Evolutionary conservation across 2,888 invertebrate genomes (phyloP), one percentile per base, ranked within the genome.

Genomic region (Acholoe squamosa): DNA sequence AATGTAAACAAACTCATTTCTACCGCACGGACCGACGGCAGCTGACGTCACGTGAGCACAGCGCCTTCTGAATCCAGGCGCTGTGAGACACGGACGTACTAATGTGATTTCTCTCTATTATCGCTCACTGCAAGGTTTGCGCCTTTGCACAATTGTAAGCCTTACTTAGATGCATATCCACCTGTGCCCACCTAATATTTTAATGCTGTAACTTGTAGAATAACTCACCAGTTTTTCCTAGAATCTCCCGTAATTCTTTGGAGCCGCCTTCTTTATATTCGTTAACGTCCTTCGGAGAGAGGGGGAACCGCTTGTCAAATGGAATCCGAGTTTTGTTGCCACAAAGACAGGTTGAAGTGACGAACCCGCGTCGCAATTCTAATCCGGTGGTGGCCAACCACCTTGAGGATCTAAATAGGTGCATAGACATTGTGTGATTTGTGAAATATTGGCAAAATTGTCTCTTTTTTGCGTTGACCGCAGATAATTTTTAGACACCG

Each of bases 241-340:
- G 43, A 14, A 51, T 19, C 25, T 43, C 16, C 33, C 34, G 5
- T 10, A 92, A 34, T 34, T 91, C 89, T 34, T 67, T 71, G 28
- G 71, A 33, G 7, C 92, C 92, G 34, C 91, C 91, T 33, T 80
- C 71, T 16, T 89, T 92, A 33, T 88, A n/a, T 33, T 91, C 90
- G 31, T 90, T 91, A 12, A 91, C 92, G 54, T 92, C 91, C 54
- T 88, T 91, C 25, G 91, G 90, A n/a, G 89, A 77, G 14, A 91
- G 33, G 51, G 91, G 91, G 84, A 91, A 92, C 25, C 92, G 67
- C 52, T 76, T 80, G 51, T 92, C 92, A 56, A 90, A 92, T 1
- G 92, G 91, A 12, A 84, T 89, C 34, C 91, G 84, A n/a, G 90
- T 52, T 84, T 90, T 89, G 19, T 89, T 52, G 25, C 91, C 91